phyloP scores from a whole-genome alignment of 1,140 invertebrate genomes.

The Tachypleus tridentatus region DNA sequence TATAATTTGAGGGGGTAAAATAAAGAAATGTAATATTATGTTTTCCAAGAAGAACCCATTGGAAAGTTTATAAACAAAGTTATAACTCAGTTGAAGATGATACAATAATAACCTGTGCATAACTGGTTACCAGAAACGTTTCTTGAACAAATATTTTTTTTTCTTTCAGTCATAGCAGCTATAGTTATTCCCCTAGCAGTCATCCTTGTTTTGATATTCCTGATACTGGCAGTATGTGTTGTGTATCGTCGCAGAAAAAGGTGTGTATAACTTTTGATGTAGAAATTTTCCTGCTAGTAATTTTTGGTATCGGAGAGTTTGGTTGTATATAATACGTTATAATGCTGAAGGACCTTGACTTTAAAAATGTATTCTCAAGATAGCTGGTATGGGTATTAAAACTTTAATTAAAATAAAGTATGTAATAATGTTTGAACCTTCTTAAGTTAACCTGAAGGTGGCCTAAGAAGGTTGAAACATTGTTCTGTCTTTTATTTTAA shows the following conservation, averaged over 20 bases:
- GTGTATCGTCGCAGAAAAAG: constrained; percentile 23
- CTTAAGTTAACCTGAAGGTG: background rate
- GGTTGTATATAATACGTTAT: too few relatives aligned
- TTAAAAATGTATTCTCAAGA: constrained; percentile 3
- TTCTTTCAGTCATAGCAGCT: constrained; percentile 13
- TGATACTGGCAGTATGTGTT: constrained; percentile 26
- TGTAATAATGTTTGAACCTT: background rate
- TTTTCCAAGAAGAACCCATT: too few relatives aligned
- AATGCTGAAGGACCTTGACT: too few relatives aligned
- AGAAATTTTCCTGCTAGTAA: background rate
- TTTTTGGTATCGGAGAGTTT: background rate
- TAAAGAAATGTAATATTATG: too few relatives aligned
- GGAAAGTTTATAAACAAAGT: too few relatives aligned
- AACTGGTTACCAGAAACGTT: too few relatives aligned
- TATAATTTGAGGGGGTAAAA: too few relatives aligned
- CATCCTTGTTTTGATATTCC: constrained; percentile 20
- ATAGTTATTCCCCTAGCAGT: constrained; percentile 17
- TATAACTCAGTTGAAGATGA: too few relatives aligned
- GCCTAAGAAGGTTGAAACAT: too few relatives aligned
- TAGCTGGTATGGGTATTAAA: too few relatives aligned
- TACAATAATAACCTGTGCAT: too few relatives aligned
- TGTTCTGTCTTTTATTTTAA: too few relatives aligned
- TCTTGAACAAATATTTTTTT: background rate
- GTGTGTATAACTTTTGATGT: constrained; percentile 18
- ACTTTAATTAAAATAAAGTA: constrained; percentile 10